A percentile compares a stretch with the other conserved stretches of the same genome.
Conservation (phyloP, 2,797 vertebrate genomes). For the Galaxias olidus region DNA sequence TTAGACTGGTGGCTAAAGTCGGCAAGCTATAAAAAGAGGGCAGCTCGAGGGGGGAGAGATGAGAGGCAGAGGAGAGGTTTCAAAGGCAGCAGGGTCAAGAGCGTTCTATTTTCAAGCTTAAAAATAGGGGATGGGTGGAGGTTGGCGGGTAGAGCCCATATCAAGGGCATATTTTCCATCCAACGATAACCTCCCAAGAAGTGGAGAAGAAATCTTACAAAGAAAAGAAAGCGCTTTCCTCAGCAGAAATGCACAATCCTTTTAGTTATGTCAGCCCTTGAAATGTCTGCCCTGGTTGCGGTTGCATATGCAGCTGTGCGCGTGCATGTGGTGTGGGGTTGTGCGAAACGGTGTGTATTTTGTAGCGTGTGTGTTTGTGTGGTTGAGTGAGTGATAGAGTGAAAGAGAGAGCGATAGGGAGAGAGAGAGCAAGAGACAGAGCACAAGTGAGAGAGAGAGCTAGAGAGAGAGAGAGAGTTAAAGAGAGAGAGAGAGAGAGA, state of each 20-base stretch:
- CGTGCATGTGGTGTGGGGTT: conserved; percentile 1
- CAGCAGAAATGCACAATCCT: conserved; percentile 62
- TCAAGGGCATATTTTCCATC: conserved; percentile 64
- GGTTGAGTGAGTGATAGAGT: conserved; percentile 25
- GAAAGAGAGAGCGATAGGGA: conserved; percentile 1
- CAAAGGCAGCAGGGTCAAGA: conserved; percentile 70
- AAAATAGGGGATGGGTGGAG: conserved; percentile 58
- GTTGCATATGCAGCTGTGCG: not conserved
- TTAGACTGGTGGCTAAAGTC: conserved; percentile 48
- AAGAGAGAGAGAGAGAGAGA: conserved; percentile 8
- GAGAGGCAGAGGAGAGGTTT: conserved; percentile 54
- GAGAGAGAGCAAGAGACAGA: not conserved
- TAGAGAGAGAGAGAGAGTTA: conserved; percentile 29
- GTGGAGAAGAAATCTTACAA: conserved; percentile 41
- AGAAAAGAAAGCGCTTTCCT: conserved; percentile 55
- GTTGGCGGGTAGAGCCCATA: conserved; percentile 56
- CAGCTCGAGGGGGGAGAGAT: conserved; percentile 51
- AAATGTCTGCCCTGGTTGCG: conserved; percentile 50
- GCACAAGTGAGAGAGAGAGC: not conserved
- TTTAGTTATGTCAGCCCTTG: conserved; percentile 62
- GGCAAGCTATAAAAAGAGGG: conserved; percentile 61
- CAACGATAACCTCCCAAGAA: conserved; percentile 66
- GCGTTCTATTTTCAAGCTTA: conserved; percentile 72
- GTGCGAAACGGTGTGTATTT: not conserved
- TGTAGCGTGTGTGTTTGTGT: conserved; percentile 12